A percentile compares a stretch with the other conserved stretches of the same genome.
Conservation (phyloP, 2,888 invertebrate species). For the Brachyptera risi region DNA sequence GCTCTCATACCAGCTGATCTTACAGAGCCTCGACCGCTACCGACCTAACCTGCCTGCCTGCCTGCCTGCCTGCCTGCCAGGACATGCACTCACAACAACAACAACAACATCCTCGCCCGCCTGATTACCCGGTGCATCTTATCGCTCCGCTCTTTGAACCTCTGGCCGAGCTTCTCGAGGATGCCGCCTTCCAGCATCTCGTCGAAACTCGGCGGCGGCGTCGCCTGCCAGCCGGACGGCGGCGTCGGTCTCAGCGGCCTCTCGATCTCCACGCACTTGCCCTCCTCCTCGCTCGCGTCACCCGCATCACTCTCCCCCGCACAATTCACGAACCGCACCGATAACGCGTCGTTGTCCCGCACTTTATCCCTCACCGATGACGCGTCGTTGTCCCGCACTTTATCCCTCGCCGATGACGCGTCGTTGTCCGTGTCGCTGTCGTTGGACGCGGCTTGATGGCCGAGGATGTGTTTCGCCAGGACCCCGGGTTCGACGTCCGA, state of each 20-base stretch:
- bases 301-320: slow-evolving; percentile 19
- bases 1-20: too few species aligned
- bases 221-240: slow-evolving; percentile 23
- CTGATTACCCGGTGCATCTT: slow-evolving; percentile 61
- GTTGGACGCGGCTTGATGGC: slow-evolving; percentile 35
- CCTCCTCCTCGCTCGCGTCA: slow-evolving; percentile 4
- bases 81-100: too few species aligned
- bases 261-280: slow-evolving; percentile 13
- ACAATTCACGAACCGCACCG: slow-evolving; percentile 3
- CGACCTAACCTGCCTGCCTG: too few species aligned
- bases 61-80: too few species aligned
- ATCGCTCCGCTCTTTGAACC: slow-evolving; percentile 54
- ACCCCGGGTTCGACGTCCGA: slow-evolving; percentile 15
- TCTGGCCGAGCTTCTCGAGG: slow-evolving; percentile 51
- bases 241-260: slow-evolving; percentile 23
- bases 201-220: slow-evolving; percentile 9
- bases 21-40: too few species aligned
- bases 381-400: too few species aligned
- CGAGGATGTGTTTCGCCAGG: slow-evolving; percentile 31
- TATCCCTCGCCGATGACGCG: slow-evolving; percentile 28
- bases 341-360: too few species aligned
- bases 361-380: slow-evolving; percentile 21
- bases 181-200: slow-evolving; percentile 35
- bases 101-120: too few species aligned
- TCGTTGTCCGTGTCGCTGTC: slow-evolving; percentile 35